Evolutionary conservation across 92 coral and sea anemone species (phyloP).

Genomic region (Phenganax stokvisi): DNA sequence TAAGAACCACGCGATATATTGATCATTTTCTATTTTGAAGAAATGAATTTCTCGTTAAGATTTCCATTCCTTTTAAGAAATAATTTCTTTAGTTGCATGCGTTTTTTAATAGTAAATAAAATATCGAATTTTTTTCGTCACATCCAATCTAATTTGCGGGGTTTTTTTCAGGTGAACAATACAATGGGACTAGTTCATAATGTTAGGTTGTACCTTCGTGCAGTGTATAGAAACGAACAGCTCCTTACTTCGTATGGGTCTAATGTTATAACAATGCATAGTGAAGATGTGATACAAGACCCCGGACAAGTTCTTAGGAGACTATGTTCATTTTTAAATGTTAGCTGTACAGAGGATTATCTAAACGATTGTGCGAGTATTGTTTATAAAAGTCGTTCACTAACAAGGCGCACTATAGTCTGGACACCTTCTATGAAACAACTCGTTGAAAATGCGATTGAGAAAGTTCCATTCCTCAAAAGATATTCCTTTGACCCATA

Average conservation of each 20-base stretch:
- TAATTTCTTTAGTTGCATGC: too few species aligned
- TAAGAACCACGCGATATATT: too few species aligned
- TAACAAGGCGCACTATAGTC: too few species aligned
- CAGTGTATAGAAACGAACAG: slow-evolving; percentile 50
- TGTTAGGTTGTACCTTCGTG: slow-evolving; percentile 47
- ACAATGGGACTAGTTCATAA: slow-evolving; percentile 48
- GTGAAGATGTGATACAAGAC: slow-evolving; percentile 53
- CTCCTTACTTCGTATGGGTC: slow-evolving; percentile 46
- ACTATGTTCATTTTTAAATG: slow-evolving; percentile 66
- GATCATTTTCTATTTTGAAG: too few species aligned
- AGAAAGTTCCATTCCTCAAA: too few species aligned
- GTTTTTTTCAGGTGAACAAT: slow-evolving; percentile 57
- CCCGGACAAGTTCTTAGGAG: slow-evolving; percentile 51
- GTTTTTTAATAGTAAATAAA: background rate
- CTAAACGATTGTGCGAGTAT: too few species aligned
- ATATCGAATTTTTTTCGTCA: background rate
- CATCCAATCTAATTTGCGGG: background rate
- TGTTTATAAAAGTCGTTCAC: too few species aligned
- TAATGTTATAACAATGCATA: slow-evolving; percentile 61
- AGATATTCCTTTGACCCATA: slow-evolving; percentile 52
- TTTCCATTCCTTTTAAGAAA: too few species aligned
- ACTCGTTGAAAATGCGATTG: slow-evolving; percentile 38
- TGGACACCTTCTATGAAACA: slow-evolving; percentile 45
- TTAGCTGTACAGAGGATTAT: too few species aligned
- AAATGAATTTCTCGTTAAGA: too few species aligned